phyloP scores from a whole-genome alignment of 2,888 invertebrate species.

The Ormyrus pomaceus region DNA sequence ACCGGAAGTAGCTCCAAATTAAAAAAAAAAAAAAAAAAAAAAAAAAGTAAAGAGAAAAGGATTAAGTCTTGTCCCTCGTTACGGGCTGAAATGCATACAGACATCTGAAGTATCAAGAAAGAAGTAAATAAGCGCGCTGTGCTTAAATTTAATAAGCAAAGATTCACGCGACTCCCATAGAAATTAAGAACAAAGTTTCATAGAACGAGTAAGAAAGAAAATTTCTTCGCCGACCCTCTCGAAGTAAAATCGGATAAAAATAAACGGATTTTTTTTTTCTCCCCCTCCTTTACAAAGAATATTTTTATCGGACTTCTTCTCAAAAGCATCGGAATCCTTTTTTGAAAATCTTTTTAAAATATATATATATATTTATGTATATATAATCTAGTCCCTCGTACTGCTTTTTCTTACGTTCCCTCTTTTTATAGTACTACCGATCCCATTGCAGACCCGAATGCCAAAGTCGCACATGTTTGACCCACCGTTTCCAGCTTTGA shows the following conservation, averaged over 20 bases:
- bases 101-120: constrained; percentile 48
- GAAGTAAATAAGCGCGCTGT: constrained; percentile 43
- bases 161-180: constrained; percentile 44
- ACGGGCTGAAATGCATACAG: constrained; percentile 50
- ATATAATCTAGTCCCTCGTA: constrained; percentile 31
- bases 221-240: constrained; percentile 29
- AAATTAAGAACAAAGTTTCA: constrained; percentile 51
- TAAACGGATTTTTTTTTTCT: constrained; percentile 27
- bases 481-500: constrained; percentile 40
- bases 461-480: constrained; percentile 39
- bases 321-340: constrained; percentile 42
- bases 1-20: constrained; percentile 53
- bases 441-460: constrained; percentile 40
- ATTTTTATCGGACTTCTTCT: constrained; percentile 48
- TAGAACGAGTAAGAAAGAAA: constrained; percentile 46
- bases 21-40: constrained; percentile 32
- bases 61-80: constrained; percentile 54
- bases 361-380: constrained; percentile 23
- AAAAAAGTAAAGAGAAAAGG: constrained; percentile 43
- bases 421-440: constrained; percentile 34
- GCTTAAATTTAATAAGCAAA: constrained; percentile 41
- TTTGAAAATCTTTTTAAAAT: constrained; percentile 40
- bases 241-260: constrained; percentile 48
- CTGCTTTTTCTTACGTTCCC: constrained; percentile 30
- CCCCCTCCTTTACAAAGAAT: constrained; percentile 17